Conservation (phyloP, 35 echinoderm and acorn worm species). For the Stichopus chloronotus region DNA sequence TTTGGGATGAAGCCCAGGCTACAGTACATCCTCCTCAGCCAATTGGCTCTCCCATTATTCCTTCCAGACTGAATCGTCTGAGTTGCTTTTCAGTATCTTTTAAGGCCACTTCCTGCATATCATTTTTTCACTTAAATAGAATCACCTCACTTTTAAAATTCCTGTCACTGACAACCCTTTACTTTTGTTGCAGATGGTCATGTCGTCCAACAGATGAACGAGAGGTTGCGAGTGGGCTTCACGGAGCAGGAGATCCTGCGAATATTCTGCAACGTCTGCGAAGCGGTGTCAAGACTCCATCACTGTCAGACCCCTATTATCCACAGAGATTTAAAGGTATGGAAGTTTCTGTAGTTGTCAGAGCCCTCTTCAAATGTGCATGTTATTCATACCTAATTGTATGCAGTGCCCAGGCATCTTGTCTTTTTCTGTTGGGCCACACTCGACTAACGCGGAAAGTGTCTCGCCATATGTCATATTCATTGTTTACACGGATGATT, state of each 20-base stretch:
- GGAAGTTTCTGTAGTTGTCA: not conserved
- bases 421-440: not conserved
- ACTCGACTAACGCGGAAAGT: not conserved
- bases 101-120: too few relatives aligned
- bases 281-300: conserved; percentile 92
- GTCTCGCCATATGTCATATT: not conserved
- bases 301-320: conserved; percentile 99
- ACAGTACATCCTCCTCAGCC: too few relatives aligned
- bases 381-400: too few relatives aligned
- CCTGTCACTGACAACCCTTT: not conserved
- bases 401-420: not conserved
- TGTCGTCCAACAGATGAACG: conserved; percentile 98
- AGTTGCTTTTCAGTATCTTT: too few relatives aligned
- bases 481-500: not conserved
- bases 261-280: conserved; percentile 95
- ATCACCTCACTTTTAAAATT: too few relatives aligned
- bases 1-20: too few relatives aligned
- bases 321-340: conserved; percentile 94
- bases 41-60: too few relatives aligned
- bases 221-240: conserved; percentile 88
- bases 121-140: too few relatives aligned
- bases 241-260: conserved; percentile 89
- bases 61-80: too few relatives aligned
- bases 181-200: conserved; percentile 77
- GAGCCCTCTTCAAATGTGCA: too few relatives aligned